These are phyloP conservation scores for Rhegmatorhina hoffmannsi DNA, from an alignment of 2,113 vertebrate species.

Conservation along the genomic window DNA sequence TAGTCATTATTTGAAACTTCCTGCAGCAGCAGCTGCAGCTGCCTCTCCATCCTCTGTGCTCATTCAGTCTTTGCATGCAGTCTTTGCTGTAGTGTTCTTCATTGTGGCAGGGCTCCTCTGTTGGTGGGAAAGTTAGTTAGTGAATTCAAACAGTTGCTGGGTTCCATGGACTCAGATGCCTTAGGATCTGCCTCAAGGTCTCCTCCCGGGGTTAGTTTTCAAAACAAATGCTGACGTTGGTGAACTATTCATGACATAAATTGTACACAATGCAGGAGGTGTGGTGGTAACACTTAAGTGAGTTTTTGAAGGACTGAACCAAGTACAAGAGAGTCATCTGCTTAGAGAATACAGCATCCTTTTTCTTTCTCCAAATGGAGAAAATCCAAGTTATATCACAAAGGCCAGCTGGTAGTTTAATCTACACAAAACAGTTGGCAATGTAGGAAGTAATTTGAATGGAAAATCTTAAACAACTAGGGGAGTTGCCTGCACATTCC, in stretches of 20 bases:
- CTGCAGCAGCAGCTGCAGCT: background rate
- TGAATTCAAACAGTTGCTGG: background rate
- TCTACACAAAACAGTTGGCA: background rate
- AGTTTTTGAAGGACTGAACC: background rate
- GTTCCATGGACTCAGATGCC: background rate
- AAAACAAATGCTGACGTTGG: background rate
- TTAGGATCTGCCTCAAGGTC: background rate
- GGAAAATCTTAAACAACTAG: background rate
- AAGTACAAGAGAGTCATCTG: background rate
- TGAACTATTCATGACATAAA: background rate
- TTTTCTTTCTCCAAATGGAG: background rate
- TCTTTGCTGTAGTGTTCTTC: fast-evolving
- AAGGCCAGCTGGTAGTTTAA: background rate
- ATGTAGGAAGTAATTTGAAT: background rate
- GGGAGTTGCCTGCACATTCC: background rate
- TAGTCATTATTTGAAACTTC: background rate
- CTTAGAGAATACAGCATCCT: background rate
- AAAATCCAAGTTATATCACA: background rate
- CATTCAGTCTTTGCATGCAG: background rate
- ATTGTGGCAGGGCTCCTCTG: fast-evolving
- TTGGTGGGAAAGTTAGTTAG: background rate
- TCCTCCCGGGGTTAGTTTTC: background rate
- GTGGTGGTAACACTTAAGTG: background rate
- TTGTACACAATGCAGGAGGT: fast-evolving
- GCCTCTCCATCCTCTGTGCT: background rate